Conservation (phyloP, 2,888 invertebrate species). For the Thymelicus lineola region DNA sequence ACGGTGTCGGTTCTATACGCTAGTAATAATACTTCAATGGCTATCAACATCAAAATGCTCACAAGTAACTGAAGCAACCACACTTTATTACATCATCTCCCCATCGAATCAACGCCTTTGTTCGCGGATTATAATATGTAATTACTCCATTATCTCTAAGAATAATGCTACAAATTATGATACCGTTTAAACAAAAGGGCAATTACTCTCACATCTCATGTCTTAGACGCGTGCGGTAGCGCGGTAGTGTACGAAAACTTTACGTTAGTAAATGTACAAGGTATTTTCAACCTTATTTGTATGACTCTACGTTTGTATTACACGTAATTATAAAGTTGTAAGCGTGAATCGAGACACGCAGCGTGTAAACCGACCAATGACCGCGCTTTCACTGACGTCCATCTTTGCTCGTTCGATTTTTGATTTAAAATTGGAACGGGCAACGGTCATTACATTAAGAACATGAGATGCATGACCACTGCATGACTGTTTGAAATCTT, state of each 20-base stretch:
- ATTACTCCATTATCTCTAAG: constrained; percentile 17
- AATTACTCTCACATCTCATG: constrained; percentile 72
- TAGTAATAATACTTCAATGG: too few relatives aligned
- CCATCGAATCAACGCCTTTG: constrained; percentile 9
- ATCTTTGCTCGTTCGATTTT: constrained; percentile 67
- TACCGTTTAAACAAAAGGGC: constrained; percentile 69
- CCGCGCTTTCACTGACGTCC: constrained; percentile 81
- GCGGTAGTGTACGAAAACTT: constrained; percentile 71
- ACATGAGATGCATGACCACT: constrained; percentile 42
- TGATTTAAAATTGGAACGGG: constrained; percentile 73
- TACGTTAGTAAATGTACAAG: constrained; percentile 39
- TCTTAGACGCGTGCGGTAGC: constrained; percentile 65
- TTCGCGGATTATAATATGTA: constrained; percentile 13
- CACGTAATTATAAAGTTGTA: constrained; percentile 51
- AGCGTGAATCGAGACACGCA: constrained; percentile 73
- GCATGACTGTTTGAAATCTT: constrained; percentile 45
- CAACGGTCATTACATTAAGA: constrained; percentile 54
- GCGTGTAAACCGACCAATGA: constrained; percentile 77
- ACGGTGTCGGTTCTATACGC: too few relatives aligned
- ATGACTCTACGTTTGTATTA: constrained; percentile 13
- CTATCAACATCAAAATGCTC: neutral
- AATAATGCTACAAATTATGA: constrained; percentile 46
- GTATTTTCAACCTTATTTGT: constrained; percentile 44
- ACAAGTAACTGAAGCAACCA: too few relatives aligned
- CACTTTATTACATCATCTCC: neutral